Evolutionary conservation across 2,888 invertebrate genomes (phyloP).

Genomic region (Eilema griseolum): DNA sequence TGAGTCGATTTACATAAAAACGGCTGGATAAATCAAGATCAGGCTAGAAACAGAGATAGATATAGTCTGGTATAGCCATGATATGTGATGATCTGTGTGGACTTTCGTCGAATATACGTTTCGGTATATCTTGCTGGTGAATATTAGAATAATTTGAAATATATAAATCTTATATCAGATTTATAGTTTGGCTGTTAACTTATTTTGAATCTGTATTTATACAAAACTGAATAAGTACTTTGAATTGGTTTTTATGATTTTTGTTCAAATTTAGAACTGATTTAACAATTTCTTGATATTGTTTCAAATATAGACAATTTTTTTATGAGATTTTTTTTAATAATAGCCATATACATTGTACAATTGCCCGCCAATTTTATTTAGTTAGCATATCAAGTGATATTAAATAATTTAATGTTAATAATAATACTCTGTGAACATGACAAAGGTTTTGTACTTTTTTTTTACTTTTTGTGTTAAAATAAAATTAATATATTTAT

Average conservation of each 20-base stretch:
- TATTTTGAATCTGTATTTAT: background rate
- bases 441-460: slow-evolving; percentile 28
- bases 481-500: slow-evolving; percentile 12
- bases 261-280: background rate
- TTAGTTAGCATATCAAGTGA: slow-evolving; percentile 38
- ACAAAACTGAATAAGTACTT: background rate
- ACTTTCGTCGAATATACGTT: background rate
- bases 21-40: no score
- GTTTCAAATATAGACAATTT: background rate
- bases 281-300: background rate
- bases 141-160: background rate
- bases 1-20: no score
- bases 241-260: background rate
- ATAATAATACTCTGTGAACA: slow-evolving; percentile 37
- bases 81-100: background rate
- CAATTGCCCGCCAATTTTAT: slow-evolving; percentile 54
- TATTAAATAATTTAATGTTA: slow-evolving; percentile 29
- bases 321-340: background rate
- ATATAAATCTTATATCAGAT: background rate
- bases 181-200: background rate
- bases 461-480: slow-evolving; percentile 12
- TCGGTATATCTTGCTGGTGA: background rate
- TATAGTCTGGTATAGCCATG: no score
- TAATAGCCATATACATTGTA: slow-evolving; percentile 34
- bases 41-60: no score